Evolutionary conservation across 2,888 invertebrate genomes (phyloP).

Genomic region (Nasonia oneida): DNA sequence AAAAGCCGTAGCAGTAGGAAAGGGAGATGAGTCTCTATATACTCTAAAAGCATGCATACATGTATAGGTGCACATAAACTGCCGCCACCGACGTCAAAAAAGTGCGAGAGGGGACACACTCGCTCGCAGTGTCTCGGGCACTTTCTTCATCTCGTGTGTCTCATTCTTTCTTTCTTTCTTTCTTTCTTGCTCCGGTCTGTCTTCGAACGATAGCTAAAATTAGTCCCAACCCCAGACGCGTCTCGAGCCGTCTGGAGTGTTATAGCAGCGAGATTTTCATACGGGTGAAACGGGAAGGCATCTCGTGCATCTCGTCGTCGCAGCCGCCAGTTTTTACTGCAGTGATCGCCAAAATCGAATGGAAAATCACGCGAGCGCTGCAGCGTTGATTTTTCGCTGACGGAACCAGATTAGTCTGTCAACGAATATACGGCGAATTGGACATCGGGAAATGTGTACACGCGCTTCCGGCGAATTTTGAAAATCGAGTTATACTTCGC

Average conservation of each 20-base stretch:
- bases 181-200: conserved; percentile 37
- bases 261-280: background rate
- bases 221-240: conserved; percentile 52
- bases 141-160: conserved; percentile 4
- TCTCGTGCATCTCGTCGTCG: conserved; percentile 10
- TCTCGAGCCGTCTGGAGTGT: conserved; percentile 30
- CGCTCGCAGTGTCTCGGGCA: background rate
- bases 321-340: no score
- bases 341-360: background rate
- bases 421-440: background rate
- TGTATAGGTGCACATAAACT: conserved; percentile 6
- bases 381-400: background rate
- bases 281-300: conserved; percentile 32
- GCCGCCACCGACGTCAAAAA: conserved; percentile 19
- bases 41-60: conserved; percentile 39
- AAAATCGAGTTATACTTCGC: conserved; percentile 33
- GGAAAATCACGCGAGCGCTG: background rate
- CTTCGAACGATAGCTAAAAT: conserved; percentile 57
- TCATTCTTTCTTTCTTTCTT: conserved; percentile 21
- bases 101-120: conserved; percentile 11
- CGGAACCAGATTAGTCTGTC: background rate
- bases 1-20: background rate
- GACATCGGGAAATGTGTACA: background rate
- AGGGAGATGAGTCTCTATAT: background rate
- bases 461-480: background rate